Conservation (phyloP, 1,140 invertebrate genomes). For the Dufourea novaeangliae region DNA sequence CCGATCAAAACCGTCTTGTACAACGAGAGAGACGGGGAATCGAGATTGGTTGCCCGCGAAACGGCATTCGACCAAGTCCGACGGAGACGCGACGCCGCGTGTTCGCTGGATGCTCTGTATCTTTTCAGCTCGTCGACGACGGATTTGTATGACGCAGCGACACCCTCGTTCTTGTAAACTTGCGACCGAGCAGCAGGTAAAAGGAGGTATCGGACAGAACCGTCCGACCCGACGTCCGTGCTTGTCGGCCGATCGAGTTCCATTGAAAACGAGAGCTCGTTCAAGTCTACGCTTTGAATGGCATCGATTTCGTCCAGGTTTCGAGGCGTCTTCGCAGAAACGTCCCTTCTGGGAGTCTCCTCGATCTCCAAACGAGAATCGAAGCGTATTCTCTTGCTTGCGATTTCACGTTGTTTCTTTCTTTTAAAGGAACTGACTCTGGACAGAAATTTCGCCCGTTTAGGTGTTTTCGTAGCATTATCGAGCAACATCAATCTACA, state of each 20-base stretch:
- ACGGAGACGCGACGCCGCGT: not conserved
- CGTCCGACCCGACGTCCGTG: not conserved
- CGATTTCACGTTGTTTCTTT: slow-evolving; percentile 17
- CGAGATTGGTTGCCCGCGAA: not conserved
- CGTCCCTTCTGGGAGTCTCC: slow-evolving; percentile 47
- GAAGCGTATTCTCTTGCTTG: slow-evolving; percentile 16
- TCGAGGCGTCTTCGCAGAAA: not conserved
- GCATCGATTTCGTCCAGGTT: slow-evolving; percentile 7
- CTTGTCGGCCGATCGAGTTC: too few relatives aligned
- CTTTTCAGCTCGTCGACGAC: slow-evolving; percentile 15
- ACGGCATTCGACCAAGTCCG: not conserved
- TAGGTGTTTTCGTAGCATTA: slow-evolving; percentile 56
- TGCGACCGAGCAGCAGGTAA: not conserved
- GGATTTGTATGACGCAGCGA: not conserved
- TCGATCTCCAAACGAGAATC: not conserved
- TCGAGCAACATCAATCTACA: slow-evolving; percentile 51
- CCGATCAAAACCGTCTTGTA: slow-evolving; percentile 33
- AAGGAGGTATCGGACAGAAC: not conserved
- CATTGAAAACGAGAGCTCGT: not conserved
- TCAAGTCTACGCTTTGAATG: too few relatives aligned
- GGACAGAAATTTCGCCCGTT: slow-evolving; percentile 25
- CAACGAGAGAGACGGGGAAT: slow-evolving; percentile 23
- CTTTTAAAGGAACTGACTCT: slow-evolving; percentile 59
- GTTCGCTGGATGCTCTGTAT: too few relatives aligned
- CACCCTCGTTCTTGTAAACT: not conserved